Evolutionary conservation across 2,888 invertebrate species (phyloP).

Genomic region (Allacma fusca): DNA sequence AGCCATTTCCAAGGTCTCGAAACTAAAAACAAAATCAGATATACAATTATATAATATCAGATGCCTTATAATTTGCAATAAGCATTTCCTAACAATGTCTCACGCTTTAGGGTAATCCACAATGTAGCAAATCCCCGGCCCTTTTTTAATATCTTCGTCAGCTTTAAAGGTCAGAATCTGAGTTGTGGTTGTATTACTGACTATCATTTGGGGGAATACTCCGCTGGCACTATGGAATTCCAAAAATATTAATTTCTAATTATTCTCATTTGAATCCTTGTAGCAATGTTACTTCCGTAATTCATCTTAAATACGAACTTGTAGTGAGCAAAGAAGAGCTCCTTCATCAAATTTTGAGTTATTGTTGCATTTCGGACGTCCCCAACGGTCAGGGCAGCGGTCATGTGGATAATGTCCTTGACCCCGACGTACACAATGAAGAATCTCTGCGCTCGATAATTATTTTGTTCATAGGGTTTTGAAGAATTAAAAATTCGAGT

Average conservation of each 20-base stretch:
- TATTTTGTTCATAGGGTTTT: too few species aligned
- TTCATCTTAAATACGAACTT: conserved; percentile 18
- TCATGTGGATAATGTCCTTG: conserved; percentile 7
- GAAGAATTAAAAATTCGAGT: too few species aligned
- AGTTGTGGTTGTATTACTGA: conserved; percentile 28
- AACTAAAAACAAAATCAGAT: background rate
- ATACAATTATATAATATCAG: background rate
- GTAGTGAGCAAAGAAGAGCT: conserved; percentile 38
- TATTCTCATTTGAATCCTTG: background rate
- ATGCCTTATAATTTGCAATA: background rate
- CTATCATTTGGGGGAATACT: conserved; percentile 35
- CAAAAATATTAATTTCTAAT: background rate
- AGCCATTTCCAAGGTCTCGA: conserved; percentile 18
- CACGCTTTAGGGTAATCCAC: conserved; percentile 1
- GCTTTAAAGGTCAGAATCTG: conserved; percentile 13
- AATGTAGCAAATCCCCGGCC: background rate
- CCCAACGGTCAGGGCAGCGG: conserved; percentile 23
- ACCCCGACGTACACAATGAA: conserved; percentile 27
- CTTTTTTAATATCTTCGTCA: background rate
- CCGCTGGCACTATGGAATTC: conserved; percentile 28
- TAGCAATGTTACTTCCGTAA: background rate
- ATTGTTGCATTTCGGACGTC: conserved; percentile 24
- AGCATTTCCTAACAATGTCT: background rate
- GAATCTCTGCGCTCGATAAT: too few species aligned
- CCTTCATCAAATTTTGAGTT: conserved; percentile 33